Evolutionary conservation across 2,888 invertebrate species (phyloP).

Genomic region (Trissoscelio sp.): DNA sequence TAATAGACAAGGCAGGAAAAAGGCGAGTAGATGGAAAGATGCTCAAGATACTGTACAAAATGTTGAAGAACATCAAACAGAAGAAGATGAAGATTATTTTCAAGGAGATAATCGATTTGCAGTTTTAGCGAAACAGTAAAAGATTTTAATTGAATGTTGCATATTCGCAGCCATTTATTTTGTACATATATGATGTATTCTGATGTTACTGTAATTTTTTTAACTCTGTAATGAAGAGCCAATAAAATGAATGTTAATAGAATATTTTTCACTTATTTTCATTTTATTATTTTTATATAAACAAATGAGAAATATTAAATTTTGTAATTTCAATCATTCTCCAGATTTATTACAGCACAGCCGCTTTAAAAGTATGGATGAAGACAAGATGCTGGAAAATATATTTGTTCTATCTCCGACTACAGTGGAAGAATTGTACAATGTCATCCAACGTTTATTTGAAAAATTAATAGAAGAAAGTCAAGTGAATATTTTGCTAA

Average conservation of each 20-base stretch:
- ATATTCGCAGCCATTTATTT: too few species aligned
- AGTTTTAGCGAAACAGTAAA: conserved; percentile 1
- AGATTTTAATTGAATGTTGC: too few species aligned
- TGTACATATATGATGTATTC: too few species aligned
- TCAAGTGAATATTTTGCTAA: conserved; percentile 70
- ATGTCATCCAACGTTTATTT: conserved; percentile 79
- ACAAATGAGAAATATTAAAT: not conserved
- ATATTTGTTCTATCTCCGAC: conserved; percentile 74
- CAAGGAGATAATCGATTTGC: not conserved
- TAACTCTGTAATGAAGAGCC: too few species aligned
- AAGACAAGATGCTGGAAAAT: conserved; percentile 69
- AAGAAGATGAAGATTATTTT: not conserved
- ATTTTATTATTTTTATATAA: conserved; percentile 6
- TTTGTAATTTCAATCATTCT: conserved; percentile 1
- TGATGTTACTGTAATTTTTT: too few species aligned
- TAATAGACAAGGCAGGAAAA: conserved; percentile 21
- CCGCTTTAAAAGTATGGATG: conserved; percentile 62
- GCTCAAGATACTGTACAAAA: conserved; percentile 67
- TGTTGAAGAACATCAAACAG: conserved; percentile 44
- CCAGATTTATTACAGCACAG: conserved; percentile 65
- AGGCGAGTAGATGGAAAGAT: conserved; percentile 69
- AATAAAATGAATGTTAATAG: too few species aligned
- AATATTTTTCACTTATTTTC: too few species aligned
- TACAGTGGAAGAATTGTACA: conserved; percentile 82
- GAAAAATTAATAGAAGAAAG: conserved; percentile 75